Evolutionary conservation across 2,888 invertebrate species (phyloP), one percentile per base, ranked within the genome.

Genomic region (Lypha dubia): DNA sequence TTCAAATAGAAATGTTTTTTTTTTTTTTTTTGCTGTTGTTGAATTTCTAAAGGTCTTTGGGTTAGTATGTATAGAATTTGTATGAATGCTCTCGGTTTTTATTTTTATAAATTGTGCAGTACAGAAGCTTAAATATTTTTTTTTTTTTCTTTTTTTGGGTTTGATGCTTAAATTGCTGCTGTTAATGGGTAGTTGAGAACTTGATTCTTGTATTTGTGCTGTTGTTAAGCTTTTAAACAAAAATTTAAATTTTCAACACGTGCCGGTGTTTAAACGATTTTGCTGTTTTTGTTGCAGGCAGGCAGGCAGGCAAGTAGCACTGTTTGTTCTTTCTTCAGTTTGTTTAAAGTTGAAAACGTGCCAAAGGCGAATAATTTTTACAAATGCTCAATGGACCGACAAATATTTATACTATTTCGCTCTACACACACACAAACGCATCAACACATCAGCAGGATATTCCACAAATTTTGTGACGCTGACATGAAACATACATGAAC

Each of bases 181-280:
- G 62, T 56, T 83, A 83, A 77, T 83, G 74, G 79, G 38, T 60
- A 32, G 51, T 62, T 32, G 51, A 51, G 46, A 32, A 60, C 49
- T n/a, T 68, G 46, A 32, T 68, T 51, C 60, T 68, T 38, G 20
- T 58, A 22, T 58, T 75, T 75, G 46, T 65, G 67, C 28, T 83
- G 65, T 74, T 81, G 65, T 84, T 84, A 81, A 84, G 77, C 77
- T 77, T 84, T 84, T 62, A 81, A 80, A 68, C 51, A 68, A 81
- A 80, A 77, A 79, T 84, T 81, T 79, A 79, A 81, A 84, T 84
- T 84, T 84, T 79, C 84, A 81, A 84, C 84, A 84, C 84, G 84
- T 84, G 84, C 74, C 81, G 81, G 84, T 84, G 84, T 84, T 84
- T 84, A 84, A 84, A 84, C 67, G 80, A 73, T 84, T 76, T 79